Base-by-base conservation (phyloP, 2,113 vertebrate genomes). In the Odobenus rosmarus region DNA sequence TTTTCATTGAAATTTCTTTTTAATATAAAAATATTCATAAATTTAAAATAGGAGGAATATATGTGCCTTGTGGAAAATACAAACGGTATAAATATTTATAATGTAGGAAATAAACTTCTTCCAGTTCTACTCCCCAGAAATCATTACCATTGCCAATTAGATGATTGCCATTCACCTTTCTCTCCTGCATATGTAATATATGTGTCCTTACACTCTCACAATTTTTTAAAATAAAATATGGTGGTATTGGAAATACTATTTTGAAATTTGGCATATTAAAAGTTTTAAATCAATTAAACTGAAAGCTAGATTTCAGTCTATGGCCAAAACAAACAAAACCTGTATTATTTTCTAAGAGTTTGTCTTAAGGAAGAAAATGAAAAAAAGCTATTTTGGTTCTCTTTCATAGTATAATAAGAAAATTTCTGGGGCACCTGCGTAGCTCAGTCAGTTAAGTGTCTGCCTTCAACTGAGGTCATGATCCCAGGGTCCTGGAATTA, bases 251-350 rank as follows among this genome's bases (percentile, higher is more conserved):
- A 89, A 90, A 92, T 84, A 88, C 26, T 28, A 1, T 85, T 89
- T 89, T 95, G n/a, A 86, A 94, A 72, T 92, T 92, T 92, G 57
- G 49, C 26, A 86, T 61, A 74, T 76, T 28, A 69, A 84, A 94
- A 85, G 6, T 89, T 88, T 96, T 89, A 97, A 95, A 87, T 91
- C 64, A 93, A 55, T 96, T 84, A 67, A 69, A 67, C 15, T 64
- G 36, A 89, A 96, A 61, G 57, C 11, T 77, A 55, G 1, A 76
- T 88, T 88, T 90, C 33, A 95, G 36, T 79, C 19, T 71, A 59
- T 86, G 42, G 21, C 9, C 11, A 72, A 64, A 86, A 81, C 5
- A 94, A 72, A 36, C 12, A 23, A 79, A 51, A 36, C 12, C 19
- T 46, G 1, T 24, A 64, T 67, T 90, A 69, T 89, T 95, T 91